Evolutionary conservation across 2,888 invertebrate genomes (phyloP).

Genomic region (Eupithecia subumbrata): DNA sequence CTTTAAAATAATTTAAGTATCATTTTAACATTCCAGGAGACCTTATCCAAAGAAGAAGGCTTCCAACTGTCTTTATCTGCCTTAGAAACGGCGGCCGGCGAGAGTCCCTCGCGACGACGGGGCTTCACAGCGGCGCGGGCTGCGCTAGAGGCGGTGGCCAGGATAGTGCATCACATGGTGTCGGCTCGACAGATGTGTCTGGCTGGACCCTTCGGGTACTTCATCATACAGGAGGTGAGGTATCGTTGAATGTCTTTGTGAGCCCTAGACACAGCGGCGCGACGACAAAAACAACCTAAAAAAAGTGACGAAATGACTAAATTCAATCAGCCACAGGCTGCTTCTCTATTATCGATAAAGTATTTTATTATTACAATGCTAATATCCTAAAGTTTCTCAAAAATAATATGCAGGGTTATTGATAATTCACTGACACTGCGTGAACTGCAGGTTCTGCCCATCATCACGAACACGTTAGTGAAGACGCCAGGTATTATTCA

Average conservation of each 20-base stretch:
- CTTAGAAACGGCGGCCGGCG: conserved; percentile 56
- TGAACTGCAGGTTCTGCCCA: too few species aligned
- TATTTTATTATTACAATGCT: too few species aligned
- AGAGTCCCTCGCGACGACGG: conserved; percentile 47
- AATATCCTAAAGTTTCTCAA: too few species aligned
- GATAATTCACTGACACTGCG: too few species aligned
- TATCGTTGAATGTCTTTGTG: too few species aligned
- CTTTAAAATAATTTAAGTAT: background rate
- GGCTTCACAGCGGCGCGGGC: conserved; percentile 89
- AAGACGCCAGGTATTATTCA: too few species aligned
- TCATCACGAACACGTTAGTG: too few species aligned
- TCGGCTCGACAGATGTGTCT: conserved; percentile 92
- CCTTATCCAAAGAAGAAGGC: conserved; percentile 61
- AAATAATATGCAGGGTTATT: too few species aligned
- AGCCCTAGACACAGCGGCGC: conserved; percentile 82
- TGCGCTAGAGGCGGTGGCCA: conserved; percentile 87
- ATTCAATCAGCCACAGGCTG: too few species aligned
- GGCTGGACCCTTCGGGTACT: conserved; percentile 95
- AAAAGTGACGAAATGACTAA: too few species aligned
- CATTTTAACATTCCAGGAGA: conserved; percentile 55
- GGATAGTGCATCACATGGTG: conserved; percentile 91
- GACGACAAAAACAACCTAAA: conserved; percentile 57
- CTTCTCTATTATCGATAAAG: too few species aligned
- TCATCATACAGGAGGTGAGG: conserved; percentile 91
- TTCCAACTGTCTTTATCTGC: conserved; percentile 75